A percentile compares a stretch with the other conserved stretches of the same genome.
Conservation (phyloP, 2,113 vertebrate species). For the Calidris pygmaea region DNA sequence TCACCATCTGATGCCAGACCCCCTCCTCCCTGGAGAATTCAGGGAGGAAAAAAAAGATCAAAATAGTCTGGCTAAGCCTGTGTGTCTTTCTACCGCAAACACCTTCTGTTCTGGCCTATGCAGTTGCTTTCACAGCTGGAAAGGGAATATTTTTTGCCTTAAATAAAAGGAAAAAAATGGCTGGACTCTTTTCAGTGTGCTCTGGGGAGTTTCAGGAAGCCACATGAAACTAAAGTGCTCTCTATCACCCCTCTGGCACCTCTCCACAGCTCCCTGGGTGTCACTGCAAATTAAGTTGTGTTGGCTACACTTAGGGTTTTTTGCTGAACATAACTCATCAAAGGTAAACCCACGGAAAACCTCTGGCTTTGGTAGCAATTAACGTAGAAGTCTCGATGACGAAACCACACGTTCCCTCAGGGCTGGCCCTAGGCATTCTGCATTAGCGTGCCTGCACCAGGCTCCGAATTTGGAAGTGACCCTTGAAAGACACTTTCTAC, state of each 20-base stretch:
- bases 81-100: slow-evolving; percentile 3
- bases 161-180: not conserved
- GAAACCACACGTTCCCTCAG: not conserved
- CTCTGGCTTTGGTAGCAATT: slow-evolving; percentile 27
- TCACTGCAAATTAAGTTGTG: slow-evolving; percentile 6
- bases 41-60: not conserved
- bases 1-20: not conserved
- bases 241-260: slow-evolving; percentile 3
- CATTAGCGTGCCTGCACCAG: not conserved
- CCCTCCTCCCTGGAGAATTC: not conserved
- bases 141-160: slow-evolving; percentile 4
- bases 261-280: not conserved
- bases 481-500: not conserved
- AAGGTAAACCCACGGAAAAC: slow-evolving; percentile 33
- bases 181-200: not conserved
- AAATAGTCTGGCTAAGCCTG: not conserved
- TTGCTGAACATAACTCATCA: slow-evolving; percentile 12
- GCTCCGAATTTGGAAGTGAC: not conserved
- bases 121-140: slow-evolving; percentile 60
- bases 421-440: not conserved
- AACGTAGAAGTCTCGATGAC: not conserved
- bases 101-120: slow-evolving; percentile 58
- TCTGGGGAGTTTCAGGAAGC: slow-evolving; percentile 40
- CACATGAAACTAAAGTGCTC: slow-evolving; percentile 39
- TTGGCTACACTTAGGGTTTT: not conserved